Base-by-base conservation (phyloP, 2,888 invertebrate genomes). In the Melipona beecheii region DNA sequence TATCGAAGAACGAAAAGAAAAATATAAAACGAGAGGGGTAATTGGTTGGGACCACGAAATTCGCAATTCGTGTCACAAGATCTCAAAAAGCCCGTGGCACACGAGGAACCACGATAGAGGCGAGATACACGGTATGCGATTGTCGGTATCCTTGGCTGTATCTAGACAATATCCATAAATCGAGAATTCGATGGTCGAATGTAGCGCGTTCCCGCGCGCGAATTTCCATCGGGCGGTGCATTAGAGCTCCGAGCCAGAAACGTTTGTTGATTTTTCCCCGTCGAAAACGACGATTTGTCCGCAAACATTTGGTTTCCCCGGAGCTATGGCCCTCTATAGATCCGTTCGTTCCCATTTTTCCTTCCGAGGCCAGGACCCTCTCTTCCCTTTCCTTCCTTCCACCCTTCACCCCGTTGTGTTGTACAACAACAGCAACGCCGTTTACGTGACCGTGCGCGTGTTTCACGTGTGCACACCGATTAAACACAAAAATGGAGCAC, bases 231-330 rank as follows among this genome's bases (percentile, higher is more conserved):
- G 81, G 66, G 27, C 77, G 74, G 36, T 87, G 89, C 82, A 88
- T 88, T 88, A 88, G 85, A 75, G 68, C 76, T 9, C 43, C 69
- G 80, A 83, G 73, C 79, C 68, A 74, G 81, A 54, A 81, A 65
- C 78, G 87, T 84, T 89, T 89, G 90, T 89, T 89, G 90, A 89
- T 88, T 90, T 89, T 84, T 84, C 84, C 72, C 76, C 81, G 81
- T 83, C 75, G 81, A 90, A 87, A 87, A 87, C 87, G 90, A 84
- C 89, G 86, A 89, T 89, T 88, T 89, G 90, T 89, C 75, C 71
- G 88, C 88, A 89, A 89, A 89, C 90, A 89, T 89, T 89, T 89
- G 90, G 85, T 80, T 88, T 83, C 78, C 77, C 80, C 80, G 82
- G 11, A 84, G 77, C 83, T 71, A 80, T 81, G 75, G 68, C 78